Evolutionary conservation across 2,888 invertebrate species (phyloP), one percentile per base, ranked within the genome.

Genomic region (Eupithecia subumbrata): DNA sequence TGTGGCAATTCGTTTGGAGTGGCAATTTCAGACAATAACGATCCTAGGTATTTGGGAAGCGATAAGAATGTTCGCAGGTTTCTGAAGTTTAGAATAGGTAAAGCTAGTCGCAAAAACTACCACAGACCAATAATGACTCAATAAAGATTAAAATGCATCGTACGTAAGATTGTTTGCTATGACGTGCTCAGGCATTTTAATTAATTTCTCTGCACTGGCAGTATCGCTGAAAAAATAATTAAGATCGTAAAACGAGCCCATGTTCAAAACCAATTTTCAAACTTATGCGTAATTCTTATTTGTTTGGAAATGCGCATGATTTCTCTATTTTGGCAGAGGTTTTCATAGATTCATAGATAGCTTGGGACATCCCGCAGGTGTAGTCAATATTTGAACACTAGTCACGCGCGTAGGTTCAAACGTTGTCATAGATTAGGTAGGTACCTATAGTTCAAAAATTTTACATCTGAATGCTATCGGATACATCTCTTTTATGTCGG

Each of bases 1-100:
- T 74, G 75, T 69, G 73, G 68, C 75, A 77, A 75, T 74, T 40
- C 52, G 43, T 71, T 73, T 77, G 76, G 77, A 76, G 69, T 75
- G 79, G 70, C 71, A 76, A 48, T 64, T 75, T 71, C 60, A n/a
- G 40, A 67, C 12, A 18, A 34, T 56, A 22, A 34, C 66, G 5
- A 60, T 60, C 12, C 12, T 25, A 25, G 25, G 25, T 60, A 60
- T 60, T 60, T 14, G 14, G 60, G 60, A 22, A 60, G 52, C 22
- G 12, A 60, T 12, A 25, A 60, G 5, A 25, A 60, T 25, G 12
- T 25, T 60, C 22, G 22, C 56, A 56, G 11, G 22, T 22, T 56
- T 56, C 22, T 56, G 12, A 56, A 56, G 12, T 5, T 22, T 22
- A 22, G 12, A 18, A 56, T 22, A 56, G 12, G 22, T 22, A 22